A percentile compares a stretch with the other conserved stretches of the same genome.
phyloP scores from a whole-genome alignment of 2,888 invertebrate species.

The Chelonus formosanus region DNA sequence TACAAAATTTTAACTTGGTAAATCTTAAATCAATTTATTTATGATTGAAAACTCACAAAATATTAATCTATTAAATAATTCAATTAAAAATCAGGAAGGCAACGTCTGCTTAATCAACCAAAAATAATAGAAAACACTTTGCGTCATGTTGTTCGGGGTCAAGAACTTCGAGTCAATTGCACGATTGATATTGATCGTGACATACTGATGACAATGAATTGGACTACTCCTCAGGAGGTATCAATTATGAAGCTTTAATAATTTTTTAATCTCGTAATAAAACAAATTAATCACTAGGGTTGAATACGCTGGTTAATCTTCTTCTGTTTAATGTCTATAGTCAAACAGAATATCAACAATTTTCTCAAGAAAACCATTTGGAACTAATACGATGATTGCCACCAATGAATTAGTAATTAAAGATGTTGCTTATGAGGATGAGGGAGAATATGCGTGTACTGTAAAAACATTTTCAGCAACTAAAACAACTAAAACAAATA shows the following conservation, averaged over 20 bases:
- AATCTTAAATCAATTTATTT: not conserved
- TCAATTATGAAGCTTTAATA: not conserved
- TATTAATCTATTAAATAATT: not conserved
- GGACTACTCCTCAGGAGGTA: slow-evolving; percentile 47
- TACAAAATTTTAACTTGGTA: not conserved
- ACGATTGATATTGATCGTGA: slow-evolving; percentile 40
- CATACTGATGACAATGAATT: slow-evolving; percentile 44
- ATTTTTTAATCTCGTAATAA: slow-evolving; percentile 1
- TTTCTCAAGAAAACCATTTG: slow-evolving; percentile 1
- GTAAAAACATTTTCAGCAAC: slow-evolving; percentile 36
- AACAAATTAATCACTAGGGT: not conserved
- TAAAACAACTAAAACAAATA: slow-evolving; percentile 36
- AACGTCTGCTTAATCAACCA: slow-evolving; percentile 38
- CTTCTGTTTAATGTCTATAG: not conserved
- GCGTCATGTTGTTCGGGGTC: slow-evolving; percentile 51
- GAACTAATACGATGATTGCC: slow-evolving; percentile 24
- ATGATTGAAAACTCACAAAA: not conserved
- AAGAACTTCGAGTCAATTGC: slow-evolving; percentile 52
- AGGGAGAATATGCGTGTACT: slow-evolving; percentile 50
- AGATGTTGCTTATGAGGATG: slow-evolving; percentile 48
- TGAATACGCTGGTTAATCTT: no score
- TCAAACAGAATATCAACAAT: slow-evolving; percentile 37
- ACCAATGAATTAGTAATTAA: slow-evolving; percentile 46
- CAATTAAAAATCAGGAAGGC: slow-evolving; percentile 35
- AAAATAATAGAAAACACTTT: slow-evolving; percentile 42